phyloP scores from a whole-genome alignment of 92 coral and sea anemone genomes.

The Porites rus region DNA sequence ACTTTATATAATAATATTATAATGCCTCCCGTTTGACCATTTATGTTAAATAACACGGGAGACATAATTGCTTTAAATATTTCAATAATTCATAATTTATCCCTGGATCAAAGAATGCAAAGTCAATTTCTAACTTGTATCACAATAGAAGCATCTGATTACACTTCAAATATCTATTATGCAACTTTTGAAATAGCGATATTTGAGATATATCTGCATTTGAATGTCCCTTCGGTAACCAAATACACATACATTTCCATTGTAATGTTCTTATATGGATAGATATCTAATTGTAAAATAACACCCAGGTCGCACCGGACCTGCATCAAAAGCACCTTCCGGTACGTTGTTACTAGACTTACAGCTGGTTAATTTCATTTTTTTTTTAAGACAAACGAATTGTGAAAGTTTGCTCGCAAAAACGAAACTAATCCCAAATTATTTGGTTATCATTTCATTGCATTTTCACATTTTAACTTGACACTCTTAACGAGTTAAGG shows the following conservation, averaged over 20 bases:
- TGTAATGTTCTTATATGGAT: too few relatives aligned
- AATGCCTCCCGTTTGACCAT: not conserved
- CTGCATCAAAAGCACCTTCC: too few relatives aligned
- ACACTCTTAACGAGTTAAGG: not conserved
- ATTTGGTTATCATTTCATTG: too few relatives aligned
- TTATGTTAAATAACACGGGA: not conserved
- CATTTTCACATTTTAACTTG: not conserved
- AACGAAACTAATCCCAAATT: too few relatives aligned
- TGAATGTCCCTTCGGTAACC: not conserved
- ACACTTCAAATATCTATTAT: not conserved
- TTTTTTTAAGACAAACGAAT: too few relatives aligned
- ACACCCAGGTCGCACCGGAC: too few relatives aligned
- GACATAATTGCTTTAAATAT: slow-evolving; percentile 9
- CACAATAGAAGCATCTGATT: not conserved
- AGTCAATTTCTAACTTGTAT: not conserved
- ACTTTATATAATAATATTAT: too few relatives aligned
- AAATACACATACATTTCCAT: not conserved
- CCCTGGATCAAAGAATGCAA: not conserved
- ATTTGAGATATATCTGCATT: too few relatives aligned
- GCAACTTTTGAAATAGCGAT: not conserved
- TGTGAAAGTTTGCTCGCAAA: too few relatives aligned
- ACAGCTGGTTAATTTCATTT: too few relatives aligned
- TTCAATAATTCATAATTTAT: not conserved
- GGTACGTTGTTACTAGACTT: too few relatives aligned
- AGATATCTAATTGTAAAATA: too few relatives aligned